Conservation (phyloP, 2,797 vertebrate genomes). For the Chelon labrosus region DNA sequence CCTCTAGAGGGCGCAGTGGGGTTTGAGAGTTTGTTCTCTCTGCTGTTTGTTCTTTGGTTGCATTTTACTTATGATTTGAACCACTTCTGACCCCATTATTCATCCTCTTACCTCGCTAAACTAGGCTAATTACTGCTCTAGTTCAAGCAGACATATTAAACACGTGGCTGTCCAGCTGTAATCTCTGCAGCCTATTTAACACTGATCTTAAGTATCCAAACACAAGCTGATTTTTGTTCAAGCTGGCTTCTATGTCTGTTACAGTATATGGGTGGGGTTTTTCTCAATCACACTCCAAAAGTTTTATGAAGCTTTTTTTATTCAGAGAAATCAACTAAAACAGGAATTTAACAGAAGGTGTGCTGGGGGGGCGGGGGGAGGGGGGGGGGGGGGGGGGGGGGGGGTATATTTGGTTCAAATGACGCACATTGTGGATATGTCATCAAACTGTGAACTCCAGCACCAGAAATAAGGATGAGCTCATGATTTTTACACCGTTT, state of each 20-base stretch:
- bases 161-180: not conserved
- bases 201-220: not conserved
- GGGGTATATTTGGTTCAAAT: conserved; percentile 31
- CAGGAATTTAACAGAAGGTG: not conserved
- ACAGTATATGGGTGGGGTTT: not conserved
- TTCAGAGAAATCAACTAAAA: not conserved
- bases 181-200: not conserved
- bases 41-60: not conserved
- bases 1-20: conserved; percentile 31
- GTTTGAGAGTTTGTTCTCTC: not conserved
- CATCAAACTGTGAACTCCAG: conserved; percentile 49
- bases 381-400: too few relatives aligned
- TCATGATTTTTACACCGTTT: conserved; percentile 34
- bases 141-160: not conserved
- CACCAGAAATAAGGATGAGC: conserved; percentile 49
- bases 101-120: too few relatives aligned
- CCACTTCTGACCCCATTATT: not conserved
- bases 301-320: not conserved
- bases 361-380: too few relatives aligned
- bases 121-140: too few relatives aligned
- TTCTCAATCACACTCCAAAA: not conserved
- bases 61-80: not conserved
- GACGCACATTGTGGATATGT: conserved; percentile 36
- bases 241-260: conserved; percentile 3
- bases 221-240: not conserved